phyloP scores from a whole-genome alignment of 37 sponge, comb jelly and placozoan genomes.

The Hexactinellida sp. region DNA sequence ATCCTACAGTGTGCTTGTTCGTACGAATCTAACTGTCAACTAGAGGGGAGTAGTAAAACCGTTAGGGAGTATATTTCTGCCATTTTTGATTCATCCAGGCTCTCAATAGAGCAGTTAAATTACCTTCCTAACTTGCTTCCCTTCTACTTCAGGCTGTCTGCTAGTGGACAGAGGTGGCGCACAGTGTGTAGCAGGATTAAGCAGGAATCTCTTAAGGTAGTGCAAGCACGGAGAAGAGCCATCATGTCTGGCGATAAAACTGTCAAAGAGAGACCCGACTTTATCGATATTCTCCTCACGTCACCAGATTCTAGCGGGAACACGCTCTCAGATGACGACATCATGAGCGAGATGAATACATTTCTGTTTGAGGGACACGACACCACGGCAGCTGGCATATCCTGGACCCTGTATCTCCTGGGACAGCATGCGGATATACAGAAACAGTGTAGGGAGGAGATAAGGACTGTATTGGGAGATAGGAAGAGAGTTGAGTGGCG shows the following conservation, averaged over 20 bases:
- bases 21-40: not conserved
- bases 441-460: constrained; percentile 43
- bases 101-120: not conserved
- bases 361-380: constrained; percentile 83
- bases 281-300: constrained; percentile 49
- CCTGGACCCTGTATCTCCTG: constrained; percentile 37
- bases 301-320: constrained; percentile 36
- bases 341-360: constrained; percentile 63
- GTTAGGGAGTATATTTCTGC: not conserved
- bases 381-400: constrained; percentile 44
- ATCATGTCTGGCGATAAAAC: not conserved
- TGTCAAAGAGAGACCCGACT: constrained; percentile 24
- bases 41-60: not conserved
- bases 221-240: constrained; percentile 23
- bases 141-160: constrained; percentile 24
- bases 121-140: constrained; percentile 24
- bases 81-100: not conserved
- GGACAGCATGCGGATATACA: constrained; percentile 51
- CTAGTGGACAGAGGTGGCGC: constrained; percentile 23
- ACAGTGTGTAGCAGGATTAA: constrained; percentile 26
- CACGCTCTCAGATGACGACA: constrained; percentile 46
- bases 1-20: not conserved
- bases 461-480: constrained; percentile 28
- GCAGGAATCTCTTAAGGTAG: constrained; percentile 23
- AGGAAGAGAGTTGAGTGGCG: constrained; percentile 24